These are phyloP conservation scores for Dryobates pubescens DNA, from an alignment of 2,797 vertebrate species.

Conservation along the genomic window DNA sequence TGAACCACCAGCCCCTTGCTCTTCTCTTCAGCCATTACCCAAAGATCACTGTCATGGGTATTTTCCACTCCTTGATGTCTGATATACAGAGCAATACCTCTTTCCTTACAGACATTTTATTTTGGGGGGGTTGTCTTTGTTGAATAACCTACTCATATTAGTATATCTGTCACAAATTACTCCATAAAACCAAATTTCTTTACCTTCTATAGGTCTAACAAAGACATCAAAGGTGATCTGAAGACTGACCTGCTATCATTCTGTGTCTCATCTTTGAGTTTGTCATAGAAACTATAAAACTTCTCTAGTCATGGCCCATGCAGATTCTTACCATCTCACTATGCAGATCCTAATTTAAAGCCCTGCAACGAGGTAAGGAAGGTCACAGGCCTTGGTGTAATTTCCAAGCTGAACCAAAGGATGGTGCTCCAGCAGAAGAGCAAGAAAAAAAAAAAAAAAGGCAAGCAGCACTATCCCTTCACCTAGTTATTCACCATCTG, in stretches of 20 bases:
- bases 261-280: neutral
- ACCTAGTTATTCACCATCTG: neutral
- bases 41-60: neutral
- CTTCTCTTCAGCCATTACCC: neutral
- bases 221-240: neutral
- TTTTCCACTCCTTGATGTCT: neutral
- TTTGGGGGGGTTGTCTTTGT: neutral
- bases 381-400: neutral
- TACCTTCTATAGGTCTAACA: neutral
- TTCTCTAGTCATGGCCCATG: neutral
- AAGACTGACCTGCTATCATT: neutral
- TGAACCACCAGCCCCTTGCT: neutral
- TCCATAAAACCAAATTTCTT: neutral
- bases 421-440: neutral
- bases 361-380: neutral
- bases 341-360: neutral
- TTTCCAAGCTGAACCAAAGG: constrained; percentile 7
- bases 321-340: neutral
- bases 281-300: neutral
- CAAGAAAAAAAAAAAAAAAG: too few species aligned
- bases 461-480: neutral
- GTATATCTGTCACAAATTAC: neutral
- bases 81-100: neutral
- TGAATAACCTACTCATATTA: neutral
- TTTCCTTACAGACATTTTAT: neutral